Evolutionary conservation across 1,140 invertebrate species (phyloP), one percentile per base, ranked within the genome.

Genomic region (Tetramorium alpestre): DNA sequence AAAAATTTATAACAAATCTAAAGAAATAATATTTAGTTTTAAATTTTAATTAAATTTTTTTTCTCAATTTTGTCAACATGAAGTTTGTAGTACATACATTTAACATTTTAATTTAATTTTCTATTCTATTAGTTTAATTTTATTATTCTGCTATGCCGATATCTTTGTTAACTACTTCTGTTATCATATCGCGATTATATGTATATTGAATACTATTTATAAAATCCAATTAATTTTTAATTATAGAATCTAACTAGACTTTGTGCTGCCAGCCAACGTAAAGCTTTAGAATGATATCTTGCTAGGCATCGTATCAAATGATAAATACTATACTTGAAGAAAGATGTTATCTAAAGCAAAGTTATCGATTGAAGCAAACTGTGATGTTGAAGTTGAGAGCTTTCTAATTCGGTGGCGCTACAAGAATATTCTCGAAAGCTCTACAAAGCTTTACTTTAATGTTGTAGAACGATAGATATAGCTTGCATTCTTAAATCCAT

Each of bases 261-360:
- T 85, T 51, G 89, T 90, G 88, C 89, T 90, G 89, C 89, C 88
- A 85, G 56, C 89, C 67, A 25, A 64, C 85, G 80, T 89, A 28
- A 56, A 28, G 0, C 22, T 3, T 6, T 38, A 58, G 41, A 90
- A 85, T 47, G 28, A 76, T 38, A 8, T 25, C 38, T 41, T 38
- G 18, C 2, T 25, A 7, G 2, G 18, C 6, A 18, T 38, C 16
- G 5, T 41, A 65, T 62, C 82, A 16, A 65, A 22, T 69, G 77
- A 89, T 78, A 25, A 70, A 60, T 80, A 28, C 60, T 47, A 7
- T 25, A 54, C 22, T 28, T 25, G 60, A 86, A 58, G 65, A 69
- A 22, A 54, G 5, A 77, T n/a, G 18, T 54, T 54, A 18, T 0
- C 49, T n/a, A 11, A 22, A n/a, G 28, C 10, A 25, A 28, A 70